Evolutionary conservation across 1,140 invertebrate genomes (phyloP).

Genomic region (Venustaconcha ellipsiformis): DNA sequence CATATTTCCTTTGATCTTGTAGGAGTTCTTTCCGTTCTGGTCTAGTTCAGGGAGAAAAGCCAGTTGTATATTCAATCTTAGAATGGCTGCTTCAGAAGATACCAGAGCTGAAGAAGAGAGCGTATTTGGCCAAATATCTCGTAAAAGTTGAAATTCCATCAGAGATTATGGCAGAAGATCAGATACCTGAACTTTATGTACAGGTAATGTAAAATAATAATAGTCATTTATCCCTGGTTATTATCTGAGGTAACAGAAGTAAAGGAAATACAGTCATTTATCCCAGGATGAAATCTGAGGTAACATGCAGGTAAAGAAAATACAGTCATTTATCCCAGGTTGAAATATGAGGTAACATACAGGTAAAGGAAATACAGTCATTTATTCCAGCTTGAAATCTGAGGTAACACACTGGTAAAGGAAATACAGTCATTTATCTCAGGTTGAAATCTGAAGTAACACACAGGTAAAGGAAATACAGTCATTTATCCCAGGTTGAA

Average conservation of each 20-base stretch:
- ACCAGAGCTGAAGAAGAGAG: constrained; percentile 82
- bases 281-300: neutral
- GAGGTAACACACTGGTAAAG: too few species aligned
- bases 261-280: neutral
- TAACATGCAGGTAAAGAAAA: neutral
- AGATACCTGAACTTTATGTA: constrained; percentile 79
- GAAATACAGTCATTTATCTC: neutral
- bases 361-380: neutral
- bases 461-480: too few species aligned
- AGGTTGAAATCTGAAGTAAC: too few species aligned
- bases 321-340: neutral
- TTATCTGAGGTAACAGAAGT: neutral
- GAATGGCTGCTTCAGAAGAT: constrained; percentile 83
- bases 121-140: constrained; percentile 82
- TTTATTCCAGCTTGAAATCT: neutral
- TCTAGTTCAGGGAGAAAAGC: constrained; percentile 80
- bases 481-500: too few species aligned
- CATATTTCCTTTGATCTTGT: constrained; percentile 4
- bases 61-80: constrained; percentile 82
- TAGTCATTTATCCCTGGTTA: neutral
- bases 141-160: constrained; percentile 85
- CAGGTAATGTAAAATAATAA: constrained; percentile 67
- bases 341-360: neutral
- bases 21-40: constrained; percentile 76
- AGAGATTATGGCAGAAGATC: constrained; percentile 83